Conservation (phyloP, 2,113 vertebrate genomes). For the Marmota flaviventris region DNA sequence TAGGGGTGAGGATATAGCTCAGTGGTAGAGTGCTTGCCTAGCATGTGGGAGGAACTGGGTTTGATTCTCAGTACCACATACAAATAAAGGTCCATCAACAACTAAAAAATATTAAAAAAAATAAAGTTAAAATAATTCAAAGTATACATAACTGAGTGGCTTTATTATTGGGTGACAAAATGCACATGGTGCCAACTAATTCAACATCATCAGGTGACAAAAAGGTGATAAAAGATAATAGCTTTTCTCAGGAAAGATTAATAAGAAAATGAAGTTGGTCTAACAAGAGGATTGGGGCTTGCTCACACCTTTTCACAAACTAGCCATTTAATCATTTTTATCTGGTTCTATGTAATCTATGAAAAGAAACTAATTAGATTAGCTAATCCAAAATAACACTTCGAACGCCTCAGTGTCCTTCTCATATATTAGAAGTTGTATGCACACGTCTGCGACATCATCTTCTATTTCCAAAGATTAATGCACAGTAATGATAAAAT, state of each 20-base stretch:
- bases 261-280: constrained; percentile 54
- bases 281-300: constrained; percentile 25
- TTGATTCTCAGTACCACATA: too few species aligned
- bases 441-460: background rate
- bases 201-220: constrained; percentile 48
- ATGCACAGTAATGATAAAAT: background rate
- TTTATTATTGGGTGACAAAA: background rate
- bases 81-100: too few species aligned
- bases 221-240: constrained; percentile 68
- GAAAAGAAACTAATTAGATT: constrained; percentile 58
- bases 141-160: background rate
- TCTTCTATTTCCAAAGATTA: constrained; percentile 25
- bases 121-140: constrained; percentile 66
- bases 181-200: background rate
- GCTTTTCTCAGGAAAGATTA: constrained; percentile 56
- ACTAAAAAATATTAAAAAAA: too few species aligned
- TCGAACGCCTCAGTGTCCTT: background rate
- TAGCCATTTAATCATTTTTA: constrained; percentile 34
- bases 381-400: constrained; percentile 23
- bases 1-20: background rate
- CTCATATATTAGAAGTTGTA: background rate
- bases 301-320: constrained; percentile 35
- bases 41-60: too few species aligned
- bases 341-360: constrained; percentile 40
- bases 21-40: too few species aligned